Base-by-base conservation (phyloP, 2,888 invertebrate species). In the Drosophila yooni region DNA sequence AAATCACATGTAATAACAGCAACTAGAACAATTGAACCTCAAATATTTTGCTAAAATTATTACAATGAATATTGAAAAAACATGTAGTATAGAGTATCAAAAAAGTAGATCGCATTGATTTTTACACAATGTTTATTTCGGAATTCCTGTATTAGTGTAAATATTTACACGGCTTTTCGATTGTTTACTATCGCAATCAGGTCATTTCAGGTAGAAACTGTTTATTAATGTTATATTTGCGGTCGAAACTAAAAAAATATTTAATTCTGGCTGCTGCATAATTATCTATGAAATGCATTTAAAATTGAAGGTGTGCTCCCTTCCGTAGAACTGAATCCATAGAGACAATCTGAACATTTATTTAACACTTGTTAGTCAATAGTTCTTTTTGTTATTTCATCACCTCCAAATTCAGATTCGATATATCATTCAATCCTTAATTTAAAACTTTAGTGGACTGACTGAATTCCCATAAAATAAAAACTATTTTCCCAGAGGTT, bases 31-130 rank as follows among this genome's bases (percentile, higher is more conserved):
- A 46, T 8, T 69, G 25, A 64, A 50, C 48, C 48, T 43, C 48
- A 71, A 77, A 78, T 67, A 72, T 77, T 78, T 72, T 50, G 36
- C 60, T 60, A 64, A 67, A 73, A 64, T 78, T 48, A 56, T 56
- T 18, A 56, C 50, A 63, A 50, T 46, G 58, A 53, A 52, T 56
- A 54, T 25, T 11, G 46, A 34, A 60, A 56, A 67, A 27, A 36
- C 6, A 46, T 59, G 48, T 56, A 13, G 25, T 59, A 52, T 43
- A 18, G 18, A 46, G 8, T 15, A 27, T 5, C 25, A 27, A 51
- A 63, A 62, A 61, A 51, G 18, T 21, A 54, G 25, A 51, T 52
- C 58, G 27, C 46, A 66, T 59, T 46, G 18, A n/a, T 10, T 25
- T 64, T 46, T 38, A 31, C 38, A 67, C 53, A 64, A 67, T 63